Evolutionary conservation across 2,797 vertebrate genomes (phyloP).

Genomic region (Eptatretus atami): DNA sequence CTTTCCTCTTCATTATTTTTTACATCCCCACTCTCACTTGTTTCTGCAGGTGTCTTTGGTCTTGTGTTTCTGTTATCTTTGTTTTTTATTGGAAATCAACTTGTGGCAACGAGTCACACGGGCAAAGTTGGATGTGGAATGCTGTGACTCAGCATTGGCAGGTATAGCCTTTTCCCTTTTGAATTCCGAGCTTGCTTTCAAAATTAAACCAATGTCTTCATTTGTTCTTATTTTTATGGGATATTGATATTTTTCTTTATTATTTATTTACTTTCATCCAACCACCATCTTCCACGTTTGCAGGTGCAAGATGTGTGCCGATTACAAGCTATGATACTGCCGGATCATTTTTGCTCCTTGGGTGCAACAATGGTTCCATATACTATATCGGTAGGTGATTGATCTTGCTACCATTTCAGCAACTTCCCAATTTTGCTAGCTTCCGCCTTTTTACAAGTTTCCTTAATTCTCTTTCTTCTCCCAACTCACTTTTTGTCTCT

Average conservation of each 20-base stretch:
- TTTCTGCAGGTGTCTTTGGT: conserved; percentile 42
- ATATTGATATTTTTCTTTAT: no score
- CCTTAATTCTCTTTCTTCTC: not conserved
- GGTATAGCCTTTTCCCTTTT: conserved; percentile 15
- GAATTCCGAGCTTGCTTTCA: no score
- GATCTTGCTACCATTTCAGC: no score
- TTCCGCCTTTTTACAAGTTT: no score
- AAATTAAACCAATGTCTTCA: no score
- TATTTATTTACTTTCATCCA: not conserved
- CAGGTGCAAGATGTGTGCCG: conserved; percentile 93
- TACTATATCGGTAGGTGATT: conserved; percentile 61
- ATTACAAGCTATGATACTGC: conserved; percentile 90
- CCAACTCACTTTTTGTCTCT: not conserved
- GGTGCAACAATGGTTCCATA: conserved; percentile 84
- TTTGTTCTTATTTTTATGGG: no score
- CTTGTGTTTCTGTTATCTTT: conserved; percentile 73
- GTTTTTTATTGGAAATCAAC: conserved; percentile 91
- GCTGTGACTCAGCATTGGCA: conserved; percentile 97
- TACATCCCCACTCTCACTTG: conserved; percentile 4
- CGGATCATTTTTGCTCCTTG: conserved; percentile 62
- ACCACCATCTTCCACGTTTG: conserved; percentile 6
- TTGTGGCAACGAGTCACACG: conserved; percentile 85
- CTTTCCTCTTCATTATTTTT: not conserved
- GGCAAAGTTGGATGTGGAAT: conserved; percentile 96
- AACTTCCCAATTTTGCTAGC: no score